These are phyloP conservation scores for Chaetodon auriga DNA, from an alignment of 2,113 vertebrate genomes.

Conservation along the genomic window DNA sequence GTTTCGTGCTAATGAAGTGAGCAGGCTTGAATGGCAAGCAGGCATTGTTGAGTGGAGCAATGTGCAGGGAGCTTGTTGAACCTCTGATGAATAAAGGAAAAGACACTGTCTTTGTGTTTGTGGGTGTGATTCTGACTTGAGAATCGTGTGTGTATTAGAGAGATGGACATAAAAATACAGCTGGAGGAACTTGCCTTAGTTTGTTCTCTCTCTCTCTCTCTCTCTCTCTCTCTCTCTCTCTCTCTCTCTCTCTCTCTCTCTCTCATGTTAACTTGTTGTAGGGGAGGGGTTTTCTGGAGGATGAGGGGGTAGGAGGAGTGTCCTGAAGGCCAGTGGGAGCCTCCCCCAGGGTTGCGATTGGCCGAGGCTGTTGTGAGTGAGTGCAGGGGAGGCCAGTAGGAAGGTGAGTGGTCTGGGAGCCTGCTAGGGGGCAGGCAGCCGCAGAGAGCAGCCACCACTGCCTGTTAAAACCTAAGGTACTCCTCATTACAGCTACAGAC, in stretches of 20 bases:
- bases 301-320: constrained; percentile 72
- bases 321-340: constrained; percentile 58
- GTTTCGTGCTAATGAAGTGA: constrained; percentile 56
- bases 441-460: constrained; percentile 73
- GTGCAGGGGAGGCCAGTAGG: constrained; percentile 80
- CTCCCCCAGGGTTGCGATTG: constrained; percentile 79
- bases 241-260: background rate
- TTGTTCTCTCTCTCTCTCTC: constrained; percentile 18
- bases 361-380: constrained; percentile 69
- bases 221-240: background rate
- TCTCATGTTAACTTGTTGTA: constrained; percentile 47
- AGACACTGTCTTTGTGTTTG: constrained; percentile 6
- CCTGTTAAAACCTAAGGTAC: constrained; percentile 82
- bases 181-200: constrained; percentile 31
- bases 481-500: constrained; percentile 77
- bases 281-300: constrained; percentile 65
- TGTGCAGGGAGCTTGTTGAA: constrained; percentile 12
- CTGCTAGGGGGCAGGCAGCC: constrained; percentile 81
- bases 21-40: constrained; percentile 40
- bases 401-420: constrained; percentile 77
- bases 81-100: constrained; percentile 19
- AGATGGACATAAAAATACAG: constrained; percentile 33
- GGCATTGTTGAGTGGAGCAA: constrained; percentile 13
- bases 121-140: constrained; percentile 22
- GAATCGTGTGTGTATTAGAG: constrained; percentile 17